Evolutionary conservation across 2,113 vertebrate species (phyloP), one percentile per base, ranked within the genome.

Genomic region (Pomatostomus ruficeps): DNA sequence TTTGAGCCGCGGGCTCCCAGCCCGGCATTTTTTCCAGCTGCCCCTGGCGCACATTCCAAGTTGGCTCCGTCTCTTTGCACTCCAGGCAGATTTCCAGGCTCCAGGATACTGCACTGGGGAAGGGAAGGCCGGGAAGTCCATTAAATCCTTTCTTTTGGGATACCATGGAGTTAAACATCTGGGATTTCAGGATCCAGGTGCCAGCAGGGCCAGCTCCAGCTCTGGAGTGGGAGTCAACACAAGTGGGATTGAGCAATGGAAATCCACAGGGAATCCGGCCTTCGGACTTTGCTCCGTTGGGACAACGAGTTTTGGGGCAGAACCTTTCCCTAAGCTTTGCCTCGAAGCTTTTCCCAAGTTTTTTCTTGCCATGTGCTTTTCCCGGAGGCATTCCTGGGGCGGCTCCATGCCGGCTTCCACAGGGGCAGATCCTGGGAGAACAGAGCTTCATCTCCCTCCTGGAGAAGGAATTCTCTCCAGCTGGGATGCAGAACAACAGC

Each of bases 121-220:
- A 42, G 55, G 31, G 31, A 24, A 96, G 93, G 93, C 76, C 1
- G 29, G 89, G 96, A 96, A 98, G 97, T 98, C 95, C 97, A 97
- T 98, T 98, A 98, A 98, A 98, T 96, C 97, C 96, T 97, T 98
- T 97, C 93, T 97, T 97, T 96, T 42, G 88, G 96, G 97, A 93
- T 95, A 91, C 40, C 52, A 97, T 82, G 93, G 88, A 96, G 86
- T 54, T 79, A 91, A 94, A 71, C 10, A 10, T 94, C 97, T 87
- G 95, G 94, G 96, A 91, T 97, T 97, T 96, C 52, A 77, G 88
- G 96, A 90, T 40, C 38, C 46, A 72, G 95, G 92, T 98, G 97
- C 96, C 97, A 98, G 95, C 85, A 77, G 96, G 97, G 97, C 97
- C 15, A 5, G 93, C 96, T 97, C 97, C 96, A 97, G 79, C 96